A percentile compares a stretch with the other conserved stretches of the same genome.
These are phyloP conservation scores for Myotis myotis DNA, from an alignment of 2,797 vertebrate species.

Conservation along the genomic window DNA sequence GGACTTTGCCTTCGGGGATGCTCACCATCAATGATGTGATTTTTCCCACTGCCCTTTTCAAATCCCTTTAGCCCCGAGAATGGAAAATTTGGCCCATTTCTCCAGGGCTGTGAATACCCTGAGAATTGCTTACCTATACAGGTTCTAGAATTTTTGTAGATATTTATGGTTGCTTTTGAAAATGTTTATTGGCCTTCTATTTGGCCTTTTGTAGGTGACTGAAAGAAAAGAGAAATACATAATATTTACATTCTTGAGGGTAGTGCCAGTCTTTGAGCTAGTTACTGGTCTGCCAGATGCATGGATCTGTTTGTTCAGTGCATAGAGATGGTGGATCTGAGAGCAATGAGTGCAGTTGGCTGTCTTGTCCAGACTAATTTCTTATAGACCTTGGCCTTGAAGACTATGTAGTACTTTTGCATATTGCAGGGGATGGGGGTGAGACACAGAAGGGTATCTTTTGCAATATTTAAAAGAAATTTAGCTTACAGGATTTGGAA, in stretches of 20 bases:
- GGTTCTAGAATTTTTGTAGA: slow-evolving; percentile 27
- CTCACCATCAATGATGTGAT: slow-evolving; percentile 64
- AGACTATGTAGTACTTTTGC: not conserved
- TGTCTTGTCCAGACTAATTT: not conserved
- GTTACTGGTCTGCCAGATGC: not conserved
- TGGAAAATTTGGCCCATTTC: slow-evolving; percentile 62
- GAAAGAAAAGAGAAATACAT: slow-evolving; percentile 29
- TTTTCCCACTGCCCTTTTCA: slow-evolving; percentile 69
- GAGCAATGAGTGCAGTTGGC: not conserved
- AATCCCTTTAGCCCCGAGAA: slow-evolving; percentile 68
- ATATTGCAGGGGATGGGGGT: not conserved
- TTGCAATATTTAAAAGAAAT: slow-evolving; percentile 27
- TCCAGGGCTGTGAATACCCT: slow-evolving; percentile 58
- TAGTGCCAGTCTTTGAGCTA: not conserved
- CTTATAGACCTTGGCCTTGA: not conserved
- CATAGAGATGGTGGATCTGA: not conserved
- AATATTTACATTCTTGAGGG: not conserved
- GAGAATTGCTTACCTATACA: not conserved
- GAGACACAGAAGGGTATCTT: not conserved
- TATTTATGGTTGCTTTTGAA: slow-evolving; percentile 52
- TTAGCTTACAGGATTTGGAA: not conserved
- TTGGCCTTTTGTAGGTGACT: slow-evolving; percentile 20
- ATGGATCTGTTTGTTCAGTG: not conserved
- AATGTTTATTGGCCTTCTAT: slow-evolving; percentile 1
- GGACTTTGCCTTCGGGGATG: slow-evolving; percentile 71